Conservation (phyloP, 2,888 invertebrate genomes). For the Brenthis ino region DNA sequence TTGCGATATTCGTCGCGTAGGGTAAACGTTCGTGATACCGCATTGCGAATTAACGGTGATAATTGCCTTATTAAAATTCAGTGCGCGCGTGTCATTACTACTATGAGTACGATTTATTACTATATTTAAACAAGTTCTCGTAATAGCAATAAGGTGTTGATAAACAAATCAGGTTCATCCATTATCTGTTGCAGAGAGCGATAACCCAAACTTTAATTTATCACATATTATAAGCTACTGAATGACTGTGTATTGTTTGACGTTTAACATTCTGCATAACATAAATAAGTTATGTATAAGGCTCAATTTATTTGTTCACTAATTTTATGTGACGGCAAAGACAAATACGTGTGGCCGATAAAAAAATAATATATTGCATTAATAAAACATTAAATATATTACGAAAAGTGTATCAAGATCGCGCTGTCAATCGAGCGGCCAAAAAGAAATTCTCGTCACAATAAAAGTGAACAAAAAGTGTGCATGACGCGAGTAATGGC, state of each 20-base stretch:
- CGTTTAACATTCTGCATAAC: slow-evolving; percentile 20
- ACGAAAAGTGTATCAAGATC: slow-evolving; percentile 32
- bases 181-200: slow-evolving; percentile 11
- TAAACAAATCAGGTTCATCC: slow-evolving; percentile 17
- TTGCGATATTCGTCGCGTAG: slow-evolving; percentile 55
- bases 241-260: slow-evolving; percentile 26
- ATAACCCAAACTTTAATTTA: slow-evolving; percentile 13
- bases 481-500: slow-evolving; percentile 70
- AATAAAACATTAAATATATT: slow-evolving; percentile 25
- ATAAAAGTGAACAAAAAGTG: slow-evolving; percentile 63
- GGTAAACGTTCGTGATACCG: slow-evolving; percentile 49
- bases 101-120: slow-evolving; percentile 50
- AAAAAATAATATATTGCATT: slow-evolving; percentile 15
- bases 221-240: slow-evolving; percentile 10
- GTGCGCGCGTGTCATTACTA: slow-evolving; percentile 49
- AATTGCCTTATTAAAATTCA: slow-evolving; percentile 58
- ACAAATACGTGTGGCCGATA: slow-evolving; percentile 18
- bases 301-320: slow-evolving; percentile 17
- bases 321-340: slow-evolving; percentile 20
- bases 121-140: slow-evolving; percentile 40
- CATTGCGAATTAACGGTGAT: slow-evolving; percentile 32
- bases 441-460: slow-evolving; percentile 36
- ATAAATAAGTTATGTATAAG: slow-evolving; percentile 22
- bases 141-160: slow-evolving; percentile 26
- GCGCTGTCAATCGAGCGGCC: slow-evolving; percentile 33